Evolutionary conservation across 2,888 invertebrate genomes (phyloP).

Genomic region (Apomyelois bistriatella): DNA sequence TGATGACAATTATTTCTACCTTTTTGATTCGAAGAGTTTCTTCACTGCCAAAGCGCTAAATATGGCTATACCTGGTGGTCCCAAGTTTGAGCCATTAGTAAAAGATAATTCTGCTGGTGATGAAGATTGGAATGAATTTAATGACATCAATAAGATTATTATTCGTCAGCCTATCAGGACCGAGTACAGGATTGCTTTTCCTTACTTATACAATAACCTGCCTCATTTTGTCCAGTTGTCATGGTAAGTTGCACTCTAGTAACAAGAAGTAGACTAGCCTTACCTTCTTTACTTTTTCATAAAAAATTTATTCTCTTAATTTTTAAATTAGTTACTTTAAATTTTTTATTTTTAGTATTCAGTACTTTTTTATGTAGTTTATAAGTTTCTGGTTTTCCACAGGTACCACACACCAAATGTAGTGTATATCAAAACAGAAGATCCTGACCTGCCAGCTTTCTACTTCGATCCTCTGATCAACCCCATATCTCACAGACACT

Average conservation of each 20-base stretch:
- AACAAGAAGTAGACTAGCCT: too few relatives aligned
- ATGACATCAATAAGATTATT: constrained; percentile 99
- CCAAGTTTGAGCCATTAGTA: constrained; percentile 99
- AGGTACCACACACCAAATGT: constrained; percentile 99
- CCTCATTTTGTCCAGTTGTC: constrained; percentile 99
- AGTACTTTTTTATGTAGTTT: too few relatives aligned
- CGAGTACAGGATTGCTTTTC: constrained; percentile 99
- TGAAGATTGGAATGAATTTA: constrained; percentile 99
- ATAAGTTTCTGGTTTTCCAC: constrained; percentile 14
- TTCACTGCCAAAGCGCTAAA: constrained; percentile 99
- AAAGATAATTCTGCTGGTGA: constrained; percentile 98
- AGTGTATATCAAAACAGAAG: constrained; percentile 99
- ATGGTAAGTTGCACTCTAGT: constrained; percentile 84
- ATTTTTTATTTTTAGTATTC: too few relatives aligned
- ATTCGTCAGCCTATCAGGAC: constrained; percentile 99
- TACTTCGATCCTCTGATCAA: constrained; percentile 99
- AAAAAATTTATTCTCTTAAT: background rate
- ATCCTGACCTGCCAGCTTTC: constrained; percentile 99
- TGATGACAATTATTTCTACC: constrained; percentile 98
- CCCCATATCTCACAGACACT: constrained; percentile 97
- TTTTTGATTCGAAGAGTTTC: constrained; percentile 99
- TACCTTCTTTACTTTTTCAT: background rate
- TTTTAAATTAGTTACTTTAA: background rate
- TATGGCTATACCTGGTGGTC: constrained; percentile 99
- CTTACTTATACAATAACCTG: constrained; percentile 99